phyloP scores from a whole-genome alignment of 2,113 vertebrate species.

The Heteronetta atricapilla region DNA sequence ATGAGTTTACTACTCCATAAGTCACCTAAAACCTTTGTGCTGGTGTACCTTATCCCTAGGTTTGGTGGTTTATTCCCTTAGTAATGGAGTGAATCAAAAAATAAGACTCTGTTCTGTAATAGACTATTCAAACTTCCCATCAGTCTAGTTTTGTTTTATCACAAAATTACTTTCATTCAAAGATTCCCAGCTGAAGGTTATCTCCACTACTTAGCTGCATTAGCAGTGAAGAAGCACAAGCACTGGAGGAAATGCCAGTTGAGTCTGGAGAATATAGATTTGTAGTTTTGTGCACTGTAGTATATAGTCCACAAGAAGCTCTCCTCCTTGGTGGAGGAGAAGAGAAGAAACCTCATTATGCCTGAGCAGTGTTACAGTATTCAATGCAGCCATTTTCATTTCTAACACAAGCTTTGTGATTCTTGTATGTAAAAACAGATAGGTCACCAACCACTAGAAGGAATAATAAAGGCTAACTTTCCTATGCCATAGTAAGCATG shows the following conservation, averaged over 20 bases:
- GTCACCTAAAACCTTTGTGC: neutral
- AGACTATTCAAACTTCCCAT: neutral
- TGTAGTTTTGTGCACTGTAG: neutral
- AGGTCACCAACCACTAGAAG: slow-evolving; percentile 11
- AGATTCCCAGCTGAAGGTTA: slow-evolving; percentile 25
- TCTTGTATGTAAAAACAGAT: neutral
- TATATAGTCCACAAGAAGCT: neutral
- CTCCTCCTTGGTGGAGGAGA: neutral
- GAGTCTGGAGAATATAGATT: neutral
- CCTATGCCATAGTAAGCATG: neutral
- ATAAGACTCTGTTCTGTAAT: neutral
- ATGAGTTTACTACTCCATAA: neutral
- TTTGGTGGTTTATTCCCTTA: neutral
- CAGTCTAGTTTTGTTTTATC: neutral
- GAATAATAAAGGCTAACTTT: slow-evolving; percentile 15
- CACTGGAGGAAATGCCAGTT: slow-evolving; percentile 14
- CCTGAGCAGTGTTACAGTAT: neutral
- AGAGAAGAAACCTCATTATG: neutral
- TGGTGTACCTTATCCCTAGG: neutral
- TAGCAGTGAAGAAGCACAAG: slow-evolving; percentile 6
- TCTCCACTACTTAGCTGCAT: neutral
- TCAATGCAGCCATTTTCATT: neutral
- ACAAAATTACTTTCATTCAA: neutral
- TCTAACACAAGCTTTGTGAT: neutral
- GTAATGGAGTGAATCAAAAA: neutral